Percentiles rank a stretch among this genome's conserved stretches.
Conservation (phyloP, 2,797 vertebrate species). For the Melanotaenia boesemani region DNA sequence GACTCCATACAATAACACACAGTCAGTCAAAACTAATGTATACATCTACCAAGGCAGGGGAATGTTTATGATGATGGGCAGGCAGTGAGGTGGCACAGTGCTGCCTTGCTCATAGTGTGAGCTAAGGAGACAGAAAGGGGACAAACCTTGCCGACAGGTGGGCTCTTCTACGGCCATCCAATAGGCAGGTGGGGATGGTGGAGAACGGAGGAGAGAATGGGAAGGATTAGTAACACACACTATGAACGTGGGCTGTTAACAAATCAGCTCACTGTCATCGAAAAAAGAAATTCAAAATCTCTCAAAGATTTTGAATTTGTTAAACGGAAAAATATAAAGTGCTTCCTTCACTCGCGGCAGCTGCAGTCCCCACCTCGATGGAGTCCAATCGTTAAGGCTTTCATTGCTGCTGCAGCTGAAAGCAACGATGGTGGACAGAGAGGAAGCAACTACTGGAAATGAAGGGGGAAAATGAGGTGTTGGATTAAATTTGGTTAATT, state of each 20-base stretch:
- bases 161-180: slow-evolving; percentile 86
- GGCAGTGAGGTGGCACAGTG: slow-evolving; percentile 70
- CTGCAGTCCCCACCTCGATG: background rate
- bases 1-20: background rate
- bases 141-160: slow-evolving; percentile 87
- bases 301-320: background rate
- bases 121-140: slow-evolving; percentile 84
- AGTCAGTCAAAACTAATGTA: background rate
- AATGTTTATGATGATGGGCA: slow-evolving; percentile 63
- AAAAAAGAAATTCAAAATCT: slow-evolving; percentile 1
- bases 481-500: background rate
- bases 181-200: slow-evolving; percentile 82
- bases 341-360: slow-evolving; percentile 2
- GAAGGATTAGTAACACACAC: slow-evolving; percentile 76
- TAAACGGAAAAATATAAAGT: background rate
- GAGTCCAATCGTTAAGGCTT: background rate
- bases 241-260: slow-evolving; percentile 46
- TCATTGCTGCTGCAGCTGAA: background rate
- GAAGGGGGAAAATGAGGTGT: background rate
- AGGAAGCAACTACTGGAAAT: slow-evolving; percentile 7
- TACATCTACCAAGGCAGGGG: slow-evolving; percentile 21
- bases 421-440: background rate
- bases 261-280: slow-evolving; percentile 11
- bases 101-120: slow-evolving; percentile 72
- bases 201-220: slow-evolving; percentile 83